Evolutionary conservation across 2,797 vertebrate species (phyloP).

Genomic region (Columba guinea): DNA sequence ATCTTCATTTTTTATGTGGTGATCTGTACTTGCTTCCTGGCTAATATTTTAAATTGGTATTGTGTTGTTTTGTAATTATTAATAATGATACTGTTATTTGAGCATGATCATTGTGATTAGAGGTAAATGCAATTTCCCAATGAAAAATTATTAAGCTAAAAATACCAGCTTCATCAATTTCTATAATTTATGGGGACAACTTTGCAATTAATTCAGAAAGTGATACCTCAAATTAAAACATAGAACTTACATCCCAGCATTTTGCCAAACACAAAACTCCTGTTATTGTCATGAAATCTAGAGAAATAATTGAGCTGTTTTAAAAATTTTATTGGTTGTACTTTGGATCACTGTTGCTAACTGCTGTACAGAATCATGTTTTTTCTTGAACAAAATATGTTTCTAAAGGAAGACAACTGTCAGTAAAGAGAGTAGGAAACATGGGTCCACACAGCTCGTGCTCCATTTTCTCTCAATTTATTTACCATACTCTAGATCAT

Average conservation of each 20-base stretch:
- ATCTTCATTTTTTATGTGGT: slow-evolving; percentile 43
- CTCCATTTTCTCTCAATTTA: not conserved
- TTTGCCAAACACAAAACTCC: not conserved
- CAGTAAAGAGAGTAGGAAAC: not conserved
- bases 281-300: not conserved
- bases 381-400: not conserved
- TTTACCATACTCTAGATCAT: not conserved
- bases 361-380: not conserved
- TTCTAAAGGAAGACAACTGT: not conserved
- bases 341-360: not conserved
- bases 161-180: slow-evolving; percentile 39
- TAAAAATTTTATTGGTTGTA: not conserved
- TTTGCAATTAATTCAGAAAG: slow-evolving; percentile 2
- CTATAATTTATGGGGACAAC: not conserved
- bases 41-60: slow-evolving; percentile 40
- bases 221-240: not conserved
- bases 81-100: slow-evolving; percentile 39
- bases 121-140: slow-evolving; percentile 25
- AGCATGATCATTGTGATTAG: slow-evolving; percentile 21
- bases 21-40: not conserved
- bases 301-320: not conserved
- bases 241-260: not conserved
- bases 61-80: slow-evolving; percentile 40
- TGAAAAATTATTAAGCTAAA: slow-evolving; percentile 22
- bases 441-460: fast-evolving